Base-by-base conservation (phyloP, 2,888 invertebrate genomes). In the Temnothorax rugatulus region DNA sequence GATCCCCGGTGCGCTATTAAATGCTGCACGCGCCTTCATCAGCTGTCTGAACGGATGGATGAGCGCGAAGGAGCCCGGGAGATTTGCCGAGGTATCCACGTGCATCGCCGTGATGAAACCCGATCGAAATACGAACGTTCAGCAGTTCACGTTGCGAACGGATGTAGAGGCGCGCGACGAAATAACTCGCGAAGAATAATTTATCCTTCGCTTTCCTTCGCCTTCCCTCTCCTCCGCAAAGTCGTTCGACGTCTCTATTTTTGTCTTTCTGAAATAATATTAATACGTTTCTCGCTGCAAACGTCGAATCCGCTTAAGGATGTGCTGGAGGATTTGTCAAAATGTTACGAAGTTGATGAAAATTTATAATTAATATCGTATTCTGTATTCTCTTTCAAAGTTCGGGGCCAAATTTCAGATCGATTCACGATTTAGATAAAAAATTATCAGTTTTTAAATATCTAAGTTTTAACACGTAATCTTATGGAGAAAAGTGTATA, bases 31-130 rank as follows among this genome's bases (percentile, higher is more conserved):
- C 75, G 77, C 54, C 79, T 63, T 66, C 77, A 34, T 64, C 73
- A 71, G 64, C 63, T 47, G 63, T 47, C 54, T 71, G 54, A 82
- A 75, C 76, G 75, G 64, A 74, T 74, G 71, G 84, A 75, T 61
- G 59, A 63, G 29, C 64, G 63, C 59, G 61, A 18, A 44, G 69
- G 81, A 50, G 25, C 63, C 21, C 52, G 71, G 21, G 66, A 76
- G 82, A 71, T 71, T 52, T 50, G 81, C 63, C 44, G n/a, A 21
- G 44, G 66, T 54, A 77, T 21, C 71, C 79, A 69, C 71, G 44
- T 69, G 69, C 71, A 59, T n/a, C 69, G 21, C n/a, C 54, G n/a
- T 68, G 44, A 83, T 79, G 83, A 79, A 68, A 25, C 41, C 21
- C 64, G 68, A 79, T 83, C 68, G 41, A 68, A 34, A 66, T 76